phyloP scores from a whole-genome alignment of 1,140 invertebrate species.

The Drosophila kepulauana region DNA sequence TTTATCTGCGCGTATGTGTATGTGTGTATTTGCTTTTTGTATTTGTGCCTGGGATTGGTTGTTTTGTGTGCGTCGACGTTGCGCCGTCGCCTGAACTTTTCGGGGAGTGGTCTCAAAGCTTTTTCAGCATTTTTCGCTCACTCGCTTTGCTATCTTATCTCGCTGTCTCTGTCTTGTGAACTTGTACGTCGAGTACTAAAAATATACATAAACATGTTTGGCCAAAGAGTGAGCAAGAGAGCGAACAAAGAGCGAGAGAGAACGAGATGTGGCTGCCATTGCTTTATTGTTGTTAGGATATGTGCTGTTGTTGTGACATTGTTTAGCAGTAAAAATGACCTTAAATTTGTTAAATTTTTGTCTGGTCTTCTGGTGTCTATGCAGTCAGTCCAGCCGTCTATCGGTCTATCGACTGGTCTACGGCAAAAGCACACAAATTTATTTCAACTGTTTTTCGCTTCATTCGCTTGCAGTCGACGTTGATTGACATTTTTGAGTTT shows the following conservation, averaged over 20 bases:
- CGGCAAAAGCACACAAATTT: conserved; percentile 26
- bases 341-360: conserved; percentile 80
- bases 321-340: conserved; percentile 82
- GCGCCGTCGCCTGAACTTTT: conserved; percentile 76
- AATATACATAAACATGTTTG: conserved; percentile 64
- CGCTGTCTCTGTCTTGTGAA: conserved; percentile 38
- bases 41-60: conserved; percentile 83
- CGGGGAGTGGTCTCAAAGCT: conserved; percentile 83
- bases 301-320: conserved; percentile 73
- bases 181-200: conserved; percentile 60
- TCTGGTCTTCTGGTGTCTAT: conserved; percentile 50
- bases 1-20: conserved; percentile 29
- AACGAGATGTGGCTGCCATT: conserved; percentile 65
- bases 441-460: conserved; percentile 27
- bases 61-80: conserved; percentile 81
- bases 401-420: conserved; percentile 9
- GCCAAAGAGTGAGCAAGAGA: neutral
- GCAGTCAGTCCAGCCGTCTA: neutral
- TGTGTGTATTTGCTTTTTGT: conserved; percentile 50
- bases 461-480: conserved; percentile 5
- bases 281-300: conserved; percentile 59
- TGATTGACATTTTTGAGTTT: conserved; percentile 18
- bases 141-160: conserved; percentile 30
- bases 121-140: conserved; percentile 62
- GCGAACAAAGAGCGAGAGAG: neutral